A percentile compares a stretch with the other conserved stretches of the same genome.
phyloP scores from a whole-genome alignment of 2,888 invertebrate species.

The Leptopilina drosophilae region DNA sequence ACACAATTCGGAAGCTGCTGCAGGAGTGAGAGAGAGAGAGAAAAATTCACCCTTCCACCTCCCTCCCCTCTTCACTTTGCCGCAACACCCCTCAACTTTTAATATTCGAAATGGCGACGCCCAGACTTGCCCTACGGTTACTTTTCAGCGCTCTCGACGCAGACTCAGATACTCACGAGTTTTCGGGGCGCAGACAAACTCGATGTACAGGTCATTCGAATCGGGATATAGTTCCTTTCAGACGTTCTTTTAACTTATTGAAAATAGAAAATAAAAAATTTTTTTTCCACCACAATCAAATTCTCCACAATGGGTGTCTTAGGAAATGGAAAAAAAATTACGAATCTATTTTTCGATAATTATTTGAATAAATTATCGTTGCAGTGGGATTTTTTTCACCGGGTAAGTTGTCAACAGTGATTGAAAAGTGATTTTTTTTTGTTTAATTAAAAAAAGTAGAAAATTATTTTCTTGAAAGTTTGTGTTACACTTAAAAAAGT shows the following conservation, averaged over 20 bases:
- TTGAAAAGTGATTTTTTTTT: neutral
- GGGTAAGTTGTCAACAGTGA: conserved; percentile 22
- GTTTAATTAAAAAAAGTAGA: neutral
- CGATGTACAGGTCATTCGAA: conserved; percentile 54
- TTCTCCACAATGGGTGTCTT: neutral
- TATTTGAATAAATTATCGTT: too few species aligned
- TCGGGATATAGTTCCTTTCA: conserved; percentile 52
- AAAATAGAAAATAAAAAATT: neutral
- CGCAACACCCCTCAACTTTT: conserved; percentile 57
- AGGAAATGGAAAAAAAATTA: neutral
- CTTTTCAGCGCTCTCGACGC: conserved; percentile 64
- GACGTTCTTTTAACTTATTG: conserved; percentile 46
- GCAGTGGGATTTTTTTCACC: neutral
- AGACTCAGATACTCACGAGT: conserved; percentile 62
- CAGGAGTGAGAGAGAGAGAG: conserved; percentile 41
- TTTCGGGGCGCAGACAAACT: conserved; percentile 55
- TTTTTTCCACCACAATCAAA: neutral
- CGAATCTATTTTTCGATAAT: too few species aligned
- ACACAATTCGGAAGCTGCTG: conserved; percentile 21
- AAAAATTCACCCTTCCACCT: conserved; percentile 52
- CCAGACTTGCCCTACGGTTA: conserved; percentile 64
- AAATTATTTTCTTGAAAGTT: neutral
- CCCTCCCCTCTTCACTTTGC: too few species aligned
- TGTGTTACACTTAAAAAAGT: neutral
- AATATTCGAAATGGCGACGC: conserved; percentile 74